Percentiles rank a stretch among this genome's conserved stretches.
Evolutionary conservation across 64 coral and sea anemone genomes (phyloP).

Genomic region (Stichodactyla helianthus): DNA sequence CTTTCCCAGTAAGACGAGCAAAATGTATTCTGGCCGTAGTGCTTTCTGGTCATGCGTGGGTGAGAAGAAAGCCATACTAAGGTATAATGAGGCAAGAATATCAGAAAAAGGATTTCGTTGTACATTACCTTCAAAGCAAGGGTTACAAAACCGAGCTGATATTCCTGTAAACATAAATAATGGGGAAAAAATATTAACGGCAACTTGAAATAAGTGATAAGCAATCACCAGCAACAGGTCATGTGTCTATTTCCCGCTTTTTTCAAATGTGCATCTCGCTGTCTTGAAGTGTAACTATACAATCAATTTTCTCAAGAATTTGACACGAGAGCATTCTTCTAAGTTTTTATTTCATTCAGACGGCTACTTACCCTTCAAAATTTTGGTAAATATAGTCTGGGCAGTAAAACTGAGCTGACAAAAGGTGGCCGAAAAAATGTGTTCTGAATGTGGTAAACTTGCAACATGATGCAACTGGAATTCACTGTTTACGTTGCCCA

Average conservation of each 20-base stretch:
- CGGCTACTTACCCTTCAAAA: constrained; percentile 44
- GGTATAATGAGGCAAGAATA: neutral
- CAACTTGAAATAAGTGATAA: too few relatives aligned
- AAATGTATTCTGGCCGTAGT: too few relatives aligned
- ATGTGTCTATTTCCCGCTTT: too few relatives aligned
- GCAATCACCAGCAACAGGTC: too few relatives aligned
- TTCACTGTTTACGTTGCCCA: constrained; percentile 47
- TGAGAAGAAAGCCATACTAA: too few relatives aligned
- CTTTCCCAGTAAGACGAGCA: too few relatives aligned
- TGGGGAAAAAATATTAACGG: too few relatives aligned
- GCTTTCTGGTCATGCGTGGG: too few relatives aligned
- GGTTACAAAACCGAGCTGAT: neutral
- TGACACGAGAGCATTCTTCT: too few relatives aligned
- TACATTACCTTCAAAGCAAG: constrained; percentile 8
- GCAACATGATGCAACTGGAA: constrained; percentile 59
- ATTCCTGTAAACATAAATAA: neutral
- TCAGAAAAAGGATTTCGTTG: neutral
- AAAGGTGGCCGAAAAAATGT: constrained; percentile 43
- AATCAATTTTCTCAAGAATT: neutral
- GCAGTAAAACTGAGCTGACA: constrained; percentile 32
- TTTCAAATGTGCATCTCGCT: too few relatives aligned
- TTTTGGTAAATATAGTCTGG: constrained; percentile 52
- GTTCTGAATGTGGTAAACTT: constrained; percentile 53
- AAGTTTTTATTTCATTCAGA: too few relatives aligned
- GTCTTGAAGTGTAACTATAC: neutral